These are phyloP conservation scores for Dusona sp. DNA, from an alignment of 2,888 invertebrate species.

Conservation along the genomic window DNA sequence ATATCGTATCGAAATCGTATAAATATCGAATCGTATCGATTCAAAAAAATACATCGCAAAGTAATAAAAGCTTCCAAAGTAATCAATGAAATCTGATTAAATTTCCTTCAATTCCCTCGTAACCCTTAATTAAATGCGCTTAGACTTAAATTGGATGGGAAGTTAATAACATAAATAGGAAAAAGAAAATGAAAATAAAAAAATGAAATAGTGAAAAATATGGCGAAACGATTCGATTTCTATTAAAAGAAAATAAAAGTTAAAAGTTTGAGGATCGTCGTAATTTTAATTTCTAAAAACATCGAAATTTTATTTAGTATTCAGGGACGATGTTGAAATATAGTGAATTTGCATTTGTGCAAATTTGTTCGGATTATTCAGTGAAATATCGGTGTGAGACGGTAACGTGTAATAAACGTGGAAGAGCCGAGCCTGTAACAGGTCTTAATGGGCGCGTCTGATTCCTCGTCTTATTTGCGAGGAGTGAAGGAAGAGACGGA, in stretches of 20 bases:
- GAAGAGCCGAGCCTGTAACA: constrained; percentile 31
- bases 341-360: neutral
- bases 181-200: neutral
- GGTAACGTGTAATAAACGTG: constrained; percentile 16
- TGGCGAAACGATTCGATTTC: too few relatives aligned
- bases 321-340: neutral
- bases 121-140: neutral
- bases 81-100: too few relatives aligned
- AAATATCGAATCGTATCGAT: too few relatives aligned
- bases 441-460: constrained; percentile 48
- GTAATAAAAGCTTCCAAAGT: neutral
- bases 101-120: too few relatives aligned
- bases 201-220: too few relatives aligned
- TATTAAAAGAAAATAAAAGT: neutral
- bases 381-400: constrained; percentile 16
- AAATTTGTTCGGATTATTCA: constrained; percentile 5
- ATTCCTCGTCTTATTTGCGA: constrained; percentile 35
- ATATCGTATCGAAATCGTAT: too few relatives aligned
- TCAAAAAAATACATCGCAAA: neutral
- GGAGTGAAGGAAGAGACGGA: constrained; percentile 23
- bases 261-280: neutral
- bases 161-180: neutral
- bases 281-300: neutral
- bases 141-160: neutral
- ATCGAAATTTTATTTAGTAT: neutral